These are phyloP conservation scores for Pseudomyrmex pallidus DNA, from an alignment of 1,140 invertebrate species.

Conservation along the genomic window DNA sequence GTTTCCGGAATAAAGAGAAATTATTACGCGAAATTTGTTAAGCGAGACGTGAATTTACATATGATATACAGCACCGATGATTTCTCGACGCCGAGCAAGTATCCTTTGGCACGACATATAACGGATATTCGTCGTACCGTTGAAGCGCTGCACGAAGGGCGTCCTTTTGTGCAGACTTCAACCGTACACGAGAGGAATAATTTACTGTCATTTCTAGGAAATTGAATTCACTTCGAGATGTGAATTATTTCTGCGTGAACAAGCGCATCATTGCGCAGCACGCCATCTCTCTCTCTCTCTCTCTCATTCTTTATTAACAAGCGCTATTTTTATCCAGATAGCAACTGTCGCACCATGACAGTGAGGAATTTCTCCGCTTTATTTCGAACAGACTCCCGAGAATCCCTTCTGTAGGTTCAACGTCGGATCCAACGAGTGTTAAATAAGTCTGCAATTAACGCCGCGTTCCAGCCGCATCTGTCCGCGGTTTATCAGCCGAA, in stretches of 20 bases:
- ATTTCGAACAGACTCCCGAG: not conserved
- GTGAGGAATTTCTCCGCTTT: too few species aligned
- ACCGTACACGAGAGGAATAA: slow-evolving; percentile 2
- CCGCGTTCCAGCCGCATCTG: not conserved
- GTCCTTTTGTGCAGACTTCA: slow-evolving; percentile 3
- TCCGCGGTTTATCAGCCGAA: not conserved
- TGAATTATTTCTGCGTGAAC: slow-evolving; percentile 24
- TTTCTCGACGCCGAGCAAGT: not conserved
- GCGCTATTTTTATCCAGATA: not conserved
- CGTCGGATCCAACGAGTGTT: not conserved
- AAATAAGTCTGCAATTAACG: not conserved
- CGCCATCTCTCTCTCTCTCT: not conserved
- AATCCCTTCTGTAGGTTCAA: not conserved
- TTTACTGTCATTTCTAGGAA: slow-evolving; percentile 31
- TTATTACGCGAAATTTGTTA: not conserved
- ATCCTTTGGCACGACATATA: not conserved
- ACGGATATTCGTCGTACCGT: slow-evolving; percentile 11
- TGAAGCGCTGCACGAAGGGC: slow-evolving; percentile 19
- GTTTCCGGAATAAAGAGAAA: not conserved
- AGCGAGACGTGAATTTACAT: not conserved
- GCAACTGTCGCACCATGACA: not conserved
- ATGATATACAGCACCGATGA: not conserved
- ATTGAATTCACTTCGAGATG: slow-evolving; percentile 21
- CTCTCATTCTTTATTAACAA: not conserved
- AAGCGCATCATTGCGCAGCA: too few species aligned